phyloP scores from a whole-genome alignment of 2,113 vertebrate genomes.

The Gracilinanus agilis region DNA sequence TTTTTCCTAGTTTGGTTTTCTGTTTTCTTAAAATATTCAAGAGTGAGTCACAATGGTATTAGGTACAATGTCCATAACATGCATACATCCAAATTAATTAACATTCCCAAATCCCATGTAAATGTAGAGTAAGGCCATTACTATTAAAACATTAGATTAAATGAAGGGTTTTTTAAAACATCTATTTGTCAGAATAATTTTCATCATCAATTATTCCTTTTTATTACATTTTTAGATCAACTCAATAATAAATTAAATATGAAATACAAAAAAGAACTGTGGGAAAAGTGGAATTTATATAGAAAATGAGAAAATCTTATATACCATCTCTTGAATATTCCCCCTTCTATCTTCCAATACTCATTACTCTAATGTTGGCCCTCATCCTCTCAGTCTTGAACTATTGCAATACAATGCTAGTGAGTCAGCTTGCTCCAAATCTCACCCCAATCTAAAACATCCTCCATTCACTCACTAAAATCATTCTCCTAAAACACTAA shows the following conservation, averaged over 20 bases:
- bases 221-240: background rate
- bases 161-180: background rate
- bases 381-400: background rate
- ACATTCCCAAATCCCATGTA: background rate
- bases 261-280: background rate
- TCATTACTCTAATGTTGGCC: background rate
- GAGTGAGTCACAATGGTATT: background rate
- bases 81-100: background rate
- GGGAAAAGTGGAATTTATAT: background rate
- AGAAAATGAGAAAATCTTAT: background rate
- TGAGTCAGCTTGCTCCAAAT: background rate
- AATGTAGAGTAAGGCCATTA: background rate
- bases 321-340: background rate
- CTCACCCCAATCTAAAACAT: background rate
- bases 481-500: background rate
- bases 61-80: background rate
- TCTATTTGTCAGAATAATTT: background rate
- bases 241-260: background rate
- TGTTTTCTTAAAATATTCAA: background rate
- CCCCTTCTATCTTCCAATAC: background rate
- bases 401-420: background rate
- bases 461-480: background rate
- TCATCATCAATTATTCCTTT: background rate
- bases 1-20: background rate
- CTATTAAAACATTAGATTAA: background rate